Evolutionary conservation across 1,140 invertebrate genomes (phyloP).

Genomic region (Papilio glaucus): DNA sequence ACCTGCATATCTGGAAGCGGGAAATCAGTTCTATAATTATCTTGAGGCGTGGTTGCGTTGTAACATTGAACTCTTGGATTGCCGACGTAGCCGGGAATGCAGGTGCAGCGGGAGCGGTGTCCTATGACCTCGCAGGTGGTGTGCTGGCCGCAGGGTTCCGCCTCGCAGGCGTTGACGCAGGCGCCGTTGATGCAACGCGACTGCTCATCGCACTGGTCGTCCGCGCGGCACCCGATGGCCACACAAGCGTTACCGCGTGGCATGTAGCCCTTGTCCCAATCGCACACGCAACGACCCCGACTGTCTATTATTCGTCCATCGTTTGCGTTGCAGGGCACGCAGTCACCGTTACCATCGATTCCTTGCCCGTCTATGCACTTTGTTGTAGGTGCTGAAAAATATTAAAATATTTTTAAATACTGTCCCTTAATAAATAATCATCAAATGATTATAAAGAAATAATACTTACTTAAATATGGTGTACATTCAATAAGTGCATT

Average conservation of each 20-base stretch:
- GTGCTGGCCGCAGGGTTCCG: slow-evolving; percentile 87
- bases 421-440: slow-evolving; percentile 12
- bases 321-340: slow-evolving; percentile 88
- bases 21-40: slow-evolving; percentile 89
- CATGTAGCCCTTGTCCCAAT: slow-evolving; percentile 88
- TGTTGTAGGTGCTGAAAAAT: slow-evolving; percentile 59
- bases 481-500: slow-evolving; percentile 91
- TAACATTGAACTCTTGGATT: slow-evolving; percentile 88
- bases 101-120: slow-evolving; percentile 91
- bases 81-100: slow-evolving; percentile 88
- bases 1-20: slow-evolving; percentile 93
- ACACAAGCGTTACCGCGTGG: slow-evolving; percentile 91
- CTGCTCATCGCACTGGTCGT: slow-evolving; percentile 91
- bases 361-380: slow-evolving; percentile 85
- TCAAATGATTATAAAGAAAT: slow-evolving; percentile 6
- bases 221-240: slow-evolving; percentile 88
- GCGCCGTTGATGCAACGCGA: slow-evolving; percentile 89
- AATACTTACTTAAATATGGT: slow-evolving; percentile 84
- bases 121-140: slow-evolving; percentile 91
- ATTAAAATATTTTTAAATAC: slow-evolving; percentile 34
- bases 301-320: slow-evolving; percentile 90
- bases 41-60: slow-evolving; percentile 63
- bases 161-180: slow-evolving; percentile 90
- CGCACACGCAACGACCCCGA: slow-evolving; percentile 91
- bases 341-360: slow-evolving; percentile 90